A percentile compares a stretch with the other conserved stretches of the same genome.
Evolutionary conservation across 2,797 vertebrate species (phyloP).

Genomic region (Sus cebifrons): DNA sequence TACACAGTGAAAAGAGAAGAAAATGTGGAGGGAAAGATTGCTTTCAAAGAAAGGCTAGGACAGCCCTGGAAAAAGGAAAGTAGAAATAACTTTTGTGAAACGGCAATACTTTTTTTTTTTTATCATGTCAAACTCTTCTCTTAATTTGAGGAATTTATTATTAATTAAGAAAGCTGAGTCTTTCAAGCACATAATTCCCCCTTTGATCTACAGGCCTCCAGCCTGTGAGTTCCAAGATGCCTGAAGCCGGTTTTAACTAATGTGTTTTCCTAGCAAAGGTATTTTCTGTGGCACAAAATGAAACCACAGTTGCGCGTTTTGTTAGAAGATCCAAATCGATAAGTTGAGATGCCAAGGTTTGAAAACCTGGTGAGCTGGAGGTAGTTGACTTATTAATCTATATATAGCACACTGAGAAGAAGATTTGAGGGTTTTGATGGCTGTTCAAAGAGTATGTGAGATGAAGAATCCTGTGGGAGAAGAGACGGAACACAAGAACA

Average conservation of each 20-base stretch:
- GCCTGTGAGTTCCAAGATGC: conserved; percentile 67
- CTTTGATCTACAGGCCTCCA: conserved; percentile 8
- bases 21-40: neutral
- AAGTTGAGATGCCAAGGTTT: conserved; percentile 64
- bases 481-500: conserved; percentile 56
- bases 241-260: conserved; percentile 71
- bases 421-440: conserved; percentile 65
- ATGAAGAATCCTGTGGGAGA: conserved; percentile 71
- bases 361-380: conserved; percentile 59
- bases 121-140: conserved; percentile 52
- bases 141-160: conserved; percentile 71
- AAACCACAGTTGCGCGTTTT: conserved; percentile 59
- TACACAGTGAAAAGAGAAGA: neutral
- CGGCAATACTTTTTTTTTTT: conserved; percentile 26
- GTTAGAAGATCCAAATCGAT: conserved; percentile 73
- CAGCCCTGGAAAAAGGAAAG: neutral
- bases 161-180: conserved; percentile 69
- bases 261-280: conserved; percentile 67
- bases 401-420: conserved; percentile 54
- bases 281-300: conserved; percentile 74
- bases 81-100: conserved; percentile 65
- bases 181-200: conserved; percentile 22
- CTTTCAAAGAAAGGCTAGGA: conserved; percentile 51
- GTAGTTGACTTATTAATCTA: conserved; percentile 68
- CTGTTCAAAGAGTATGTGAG: conserved; percentile 71